phyloP scores from a whole-genome alignment of 2,888 invertebrate genomes.

The Lasioglossum leucozonium region DNA sequence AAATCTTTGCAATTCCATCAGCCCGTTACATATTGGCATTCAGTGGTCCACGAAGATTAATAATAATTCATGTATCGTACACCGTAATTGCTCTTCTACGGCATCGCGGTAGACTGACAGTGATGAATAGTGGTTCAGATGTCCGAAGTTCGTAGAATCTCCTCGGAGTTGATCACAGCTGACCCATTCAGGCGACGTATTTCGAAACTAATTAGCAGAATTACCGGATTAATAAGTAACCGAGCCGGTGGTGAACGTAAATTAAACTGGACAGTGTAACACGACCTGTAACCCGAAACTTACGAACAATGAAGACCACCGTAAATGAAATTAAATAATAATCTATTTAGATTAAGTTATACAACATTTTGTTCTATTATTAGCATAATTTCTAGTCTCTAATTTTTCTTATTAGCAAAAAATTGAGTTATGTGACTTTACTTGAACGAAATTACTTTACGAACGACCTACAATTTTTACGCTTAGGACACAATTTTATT shows the following conservation, averaged over 20 bases:
- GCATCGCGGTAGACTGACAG: not conserved
- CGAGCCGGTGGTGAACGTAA: not conserved
- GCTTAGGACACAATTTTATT: no score
- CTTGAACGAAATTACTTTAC: no score
- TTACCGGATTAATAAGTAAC: not conserved
- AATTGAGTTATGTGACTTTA: no score
- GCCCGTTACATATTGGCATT: no score
- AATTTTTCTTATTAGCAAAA: no score
- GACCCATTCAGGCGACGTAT: not conserved
- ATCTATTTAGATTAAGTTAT: no score
- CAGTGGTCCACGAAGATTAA: not conserved
- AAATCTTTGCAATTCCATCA: not conserved
- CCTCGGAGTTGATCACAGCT: not conserved
- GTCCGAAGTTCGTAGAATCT: conserved; percentile 7
- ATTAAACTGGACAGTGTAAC: not conserved
- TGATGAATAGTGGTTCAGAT: not conserved
- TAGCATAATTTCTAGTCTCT: no score
- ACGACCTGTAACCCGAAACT: not conserved
- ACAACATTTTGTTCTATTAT: no score
- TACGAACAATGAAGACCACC: not conserved
- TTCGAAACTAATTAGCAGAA: not conserved
- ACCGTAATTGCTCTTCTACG: not conserved
- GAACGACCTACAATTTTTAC: no score
- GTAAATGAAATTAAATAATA: not conserved
- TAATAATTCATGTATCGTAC: not conserved